A percentile compares a stretch with the other conserved stretches of the same genome.
Evolutionary conservation across 2,888 invertebrate species (phyloP).

Genomic region (Morinoia aosen): DNA sequence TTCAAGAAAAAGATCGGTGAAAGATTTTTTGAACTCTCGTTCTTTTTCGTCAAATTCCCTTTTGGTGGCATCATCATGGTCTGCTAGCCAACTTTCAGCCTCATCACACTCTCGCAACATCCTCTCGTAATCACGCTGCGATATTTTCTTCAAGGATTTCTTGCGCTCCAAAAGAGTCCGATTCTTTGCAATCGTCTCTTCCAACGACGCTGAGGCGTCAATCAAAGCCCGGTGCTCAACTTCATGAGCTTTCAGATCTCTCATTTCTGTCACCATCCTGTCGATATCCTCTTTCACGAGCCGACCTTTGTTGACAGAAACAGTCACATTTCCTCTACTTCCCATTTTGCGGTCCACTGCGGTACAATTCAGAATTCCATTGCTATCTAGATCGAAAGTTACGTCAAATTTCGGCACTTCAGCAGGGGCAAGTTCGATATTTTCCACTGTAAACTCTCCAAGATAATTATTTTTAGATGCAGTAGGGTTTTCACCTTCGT

Average conservation of each 20-base stretch:
- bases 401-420: neutral
- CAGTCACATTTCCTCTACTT: slow-evolving; percentile 72
- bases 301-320: slow-evolving; percentile 78
- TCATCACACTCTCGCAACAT: slow-evolving; percentile 91
- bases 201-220: slow-evolving; percentile 73
- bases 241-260: slow-evolving; percentile 74
- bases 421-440: neutral
- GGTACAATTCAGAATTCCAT: neutral
- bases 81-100: slow-evolving; percentile 82
- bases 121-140: slow-evolving; percentile 83
- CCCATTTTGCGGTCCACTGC: neutral
- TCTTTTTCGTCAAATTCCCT: slow-evolving; percentile 96
- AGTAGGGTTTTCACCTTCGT: neutral
- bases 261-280: slow-evolving; percentile 76
- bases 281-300: slow-evolving; percentile 79
- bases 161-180: slow-evolving; percentile 94
- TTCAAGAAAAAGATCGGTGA: slow-evolving; percentile 95
- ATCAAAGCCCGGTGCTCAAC: slow-evolving; percentile 73
- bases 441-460: neutral
- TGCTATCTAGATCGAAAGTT: neutral
- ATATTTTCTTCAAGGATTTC: slow-evolving; percentile 91
- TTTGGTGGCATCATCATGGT: slow-evolving; percentile 90
- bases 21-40: slow-evolving; percentile 91
- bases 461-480: neutral
- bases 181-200: slow-evolving; percentile 74